Conservation (phyloP, 2,113 vertebrate genomes). For the Gorilla gorilla region DNA sequence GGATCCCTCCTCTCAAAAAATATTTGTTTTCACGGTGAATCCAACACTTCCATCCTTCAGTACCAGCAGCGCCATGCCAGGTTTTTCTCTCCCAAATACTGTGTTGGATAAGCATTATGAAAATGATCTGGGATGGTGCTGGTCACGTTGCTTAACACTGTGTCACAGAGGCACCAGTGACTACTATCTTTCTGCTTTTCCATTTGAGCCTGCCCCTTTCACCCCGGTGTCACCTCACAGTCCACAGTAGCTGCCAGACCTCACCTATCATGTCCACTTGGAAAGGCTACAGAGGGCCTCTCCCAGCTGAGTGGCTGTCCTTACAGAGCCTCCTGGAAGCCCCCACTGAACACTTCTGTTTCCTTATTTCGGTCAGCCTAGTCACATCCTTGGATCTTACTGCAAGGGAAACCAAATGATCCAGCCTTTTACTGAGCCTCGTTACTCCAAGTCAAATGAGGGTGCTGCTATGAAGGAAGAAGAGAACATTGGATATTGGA, state of each 20-base stretch:
- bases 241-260: background rate
- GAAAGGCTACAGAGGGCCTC: background rate
- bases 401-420: background rate
- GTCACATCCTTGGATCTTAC: background rate
- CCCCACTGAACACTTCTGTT: background rate
- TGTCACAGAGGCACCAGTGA: background rate
- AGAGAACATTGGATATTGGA: background rate
- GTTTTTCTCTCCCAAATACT: background rate
- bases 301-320: background rate
- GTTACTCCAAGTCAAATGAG: background rate
- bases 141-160: background rate
- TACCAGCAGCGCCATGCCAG: accelerated
- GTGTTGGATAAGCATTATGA: background rate
- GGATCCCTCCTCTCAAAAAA: background rate
- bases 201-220: background rate
- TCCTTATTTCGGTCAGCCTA: background rate
- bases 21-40: background rate
- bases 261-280: background rate
- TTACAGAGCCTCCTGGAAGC: background rate
- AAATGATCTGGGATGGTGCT: too few relatives aligned
- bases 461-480: background rate
- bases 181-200: background rate
- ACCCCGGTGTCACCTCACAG: background rate
- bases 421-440: background rate
- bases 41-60: background rate